Evolutionary conservation across 2,113 vertebrate species (phyloP).

Genomic region (Osmerus mordax): DNA sequence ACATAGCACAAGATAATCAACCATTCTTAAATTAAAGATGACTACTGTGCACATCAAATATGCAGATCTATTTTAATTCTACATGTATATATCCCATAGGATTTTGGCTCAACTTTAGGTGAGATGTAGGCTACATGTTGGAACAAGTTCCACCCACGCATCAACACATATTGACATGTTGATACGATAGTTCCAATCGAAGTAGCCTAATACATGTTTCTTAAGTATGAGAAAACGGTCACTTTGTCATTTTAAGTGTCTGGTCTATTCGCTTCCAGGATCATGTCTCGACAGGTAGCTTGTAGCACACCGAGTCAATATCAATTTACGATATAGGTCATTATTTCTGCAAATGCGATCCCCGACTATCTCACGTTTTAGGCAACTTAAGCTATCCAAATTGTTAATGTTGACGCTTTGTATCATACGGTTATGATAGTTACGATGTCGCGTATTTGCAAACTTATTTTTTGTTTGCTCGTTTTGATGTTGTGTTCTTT

Average conservation of each 20-base stretch:
- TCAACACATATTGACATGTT: neutral
- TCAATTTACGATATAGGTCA: neutral
- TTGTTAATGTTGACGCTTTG: no score
- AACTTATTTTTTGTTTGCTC: no score
- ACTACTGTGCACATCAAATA: neutral
- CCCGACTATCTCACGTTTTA: no score
- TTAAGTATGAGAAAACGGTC: neutral
- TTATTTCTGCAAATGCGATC: neutral
- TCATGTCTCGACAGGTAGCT: slow-evolving; percentile 6
- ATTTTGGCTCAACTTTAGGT: no score
- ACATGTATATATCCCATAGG: no score
- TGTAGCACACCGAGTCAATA: neutral
- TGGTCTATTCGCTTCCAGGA: neutral
- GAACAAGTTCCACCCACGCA: neutral
- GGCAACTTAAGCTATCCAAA: no score
- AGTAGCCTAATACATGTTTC: neutral
- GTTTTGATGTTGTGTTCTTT: no score
- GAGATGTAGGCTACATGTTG: neutral
- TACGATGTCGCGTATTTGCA: no score
- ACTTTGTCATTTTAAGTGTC: neutral
- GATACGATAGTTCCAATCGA: neutral
- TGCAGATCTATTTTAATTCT: no score
- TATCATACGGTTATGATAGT: no score
- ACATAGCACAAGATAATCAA: no score
- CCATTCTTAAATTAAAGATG: neutral